Evolutionary conservation across 2,113 vertebrate species (phyloP), one percentile per base, ranked within the genome.

Genomic region (Cryptotis parvus): DNA sequence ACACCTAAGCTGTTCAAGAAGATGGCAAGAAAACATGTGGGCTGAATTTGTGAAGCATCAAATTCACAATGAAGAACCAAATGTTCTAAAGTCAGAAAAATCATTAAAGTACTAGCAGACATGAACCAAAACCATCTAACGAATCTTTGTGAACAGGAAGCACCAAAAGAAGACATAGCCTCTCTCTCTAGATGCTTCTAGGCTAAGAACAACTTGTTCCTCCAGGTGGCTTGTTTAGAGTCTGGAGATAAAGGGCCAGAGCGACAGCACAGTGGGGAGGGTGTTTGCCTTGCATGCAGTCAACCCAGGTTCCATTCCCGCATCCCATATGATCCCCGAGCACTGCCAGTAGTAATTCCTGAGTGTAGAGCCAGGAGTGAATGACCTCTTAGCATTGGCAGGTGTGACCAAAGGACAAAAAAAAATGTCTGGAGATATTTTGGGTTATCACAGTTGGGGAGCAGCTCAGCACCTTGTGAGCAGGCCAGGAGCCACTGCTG

Each of bases 401-500:
- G n/a, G n/a, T n/a, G n/a, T n/a, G n/a, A n/a, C n/a, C n/a, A n/a
- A n/a, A n/a, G n/a, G n/a, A n/a, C n/a, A n/a, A n/a, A n/a, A n/a
- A n/a, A n/a, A n/a, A n/a, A n/a, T n/a, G 31, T 16, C 35, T 49
- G 61, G 55, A 45, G 29, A 5, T 24, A 8, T 24, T 82, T 37
- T 41, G 29, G 39, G 11, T n/a, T 22, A 9, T 65, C 82, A 74
- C 45, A 8, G 0, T 3, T 69, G 24, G 73, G 45, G 6, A 43
- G 29, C 24, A 3, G 20, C 14, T 9, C 26, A 43, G 63, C 7
- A 9, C 31, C 24, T 58, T 4, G 2, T 1, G 61, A 24, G 9
- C 37, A 39, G 70, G 27, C 6, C 35, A 11, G 8, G n/a, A 43
- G 29, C 1, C 3, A 12, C 15, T 0, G 1, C 52, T 8, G 0